Percentiles rank a stretch among this genome's conserved stretches.
phyloP scores from a whole-genome alignment of 2,888 invertebrate species.

The Hemicrepidius hirtus region DNA sequence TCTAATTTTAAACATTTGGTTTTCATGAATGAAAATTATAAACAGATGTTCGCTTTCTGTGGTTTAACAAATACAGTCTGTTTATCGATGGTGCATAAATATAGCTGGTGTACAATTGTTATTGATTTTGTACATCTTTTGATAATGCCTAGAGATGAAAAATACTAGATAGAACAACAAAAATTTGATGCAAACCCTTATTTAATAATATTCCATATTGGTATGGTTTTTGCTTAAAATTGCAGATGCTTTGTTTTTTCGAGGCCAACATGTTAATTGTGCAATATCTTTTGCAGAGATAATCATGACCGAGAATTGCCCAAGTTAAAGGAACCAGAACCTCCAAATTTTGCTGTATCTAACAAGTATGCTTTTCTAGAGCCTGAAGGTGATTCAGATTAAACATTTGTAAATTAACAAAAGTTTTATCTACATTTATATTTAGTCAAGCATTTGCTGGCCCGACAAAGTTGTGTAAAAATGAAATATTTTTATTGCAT shows the following conservation, averaged over 20 bases:
- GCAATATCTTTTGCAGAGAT: constrained; percentile 36
- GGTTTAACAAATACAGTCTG: too few species aligned
- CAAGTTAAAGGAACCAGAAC: constrained; percentile 82
- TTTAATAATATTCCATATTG: too few species aligned
- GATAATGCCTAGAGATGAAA: too few species aligned
- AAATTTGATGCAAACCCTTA: too few species aligned
- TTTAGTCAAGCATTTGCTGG: constrained; percentile 14
- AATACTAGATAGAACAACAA: too few species aligned
- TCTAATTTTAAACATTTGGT: too few species aligned
- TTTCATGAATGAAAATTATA: too few species aligned
- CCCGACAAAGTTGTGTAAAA: constrained; percentile 33
- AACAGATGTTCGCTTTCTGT: too few species aligned
- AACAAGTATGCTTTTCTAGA: constrained; percentile 86
- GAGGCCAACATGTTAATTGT: neutral
- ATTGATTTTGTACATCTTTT: too few species aligned
- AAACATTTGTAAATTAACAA: constrained; percentile 46
- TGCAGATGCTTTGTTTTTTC: neutral
- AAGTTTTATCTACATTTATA: constrained; percentile 10
- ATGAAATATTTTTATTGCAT: constrained; percentile 54
- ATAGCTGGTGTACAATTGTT: too few species aligned
- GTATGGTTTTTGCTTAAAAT: neutral
- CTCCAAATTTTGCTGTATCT: constrained; percentile 85
- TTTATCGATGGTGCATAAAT: too few species aligned
- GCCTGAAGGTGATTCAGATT: constrained; percentile 73
- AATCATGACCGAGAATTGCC: constrained; percentile 76